These are phyloP conservation scores for Neoascia interrupta DNA, from an alignment of 2,888 invertebrate species.

Conservation along the genomic window DNA sequence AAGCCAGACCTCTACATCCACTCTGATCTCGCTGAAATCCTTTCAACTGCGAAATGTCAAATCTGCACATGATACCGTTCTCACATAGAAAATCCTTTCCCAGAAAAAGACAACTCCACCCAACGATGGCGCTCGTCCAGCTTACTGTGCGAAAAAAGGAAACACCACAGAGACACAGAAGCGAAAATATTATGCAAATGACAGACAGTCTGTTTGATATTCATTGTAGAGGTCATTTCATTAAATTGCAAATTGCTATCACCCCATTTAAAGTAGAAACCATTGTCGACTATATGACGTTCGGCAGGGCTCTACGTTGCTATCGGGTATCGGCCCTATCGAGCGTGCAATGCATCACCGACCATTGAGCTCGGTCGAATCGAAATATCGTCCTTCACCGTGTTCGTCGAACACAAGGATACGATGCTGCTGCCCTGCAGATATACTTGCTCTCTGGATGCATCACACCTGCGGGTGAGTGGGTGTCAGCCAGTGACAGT, in stretches of 20 bases:
- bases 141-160: background rate
- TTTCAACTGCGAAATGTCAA: constrained; percentile 49
- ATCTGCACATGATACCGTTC: constrained; percentile 41
- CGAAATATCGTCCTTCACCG: background rate
- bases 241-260: constrained; percentile 70
- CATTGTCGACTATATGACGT: too few species aligned
- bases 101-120: background rate
- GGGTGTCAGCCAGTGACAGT: too few species aligned
- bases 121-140: background rate
- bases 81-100: background rate
- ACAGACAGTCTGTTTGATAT: constrained; percentile 67
- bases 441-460: background rate
- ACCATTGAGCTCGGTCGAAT: background rate
- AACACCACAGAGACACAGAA: background rate
- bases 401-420: background rate
- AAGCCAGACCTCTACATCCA: too few species aligned
- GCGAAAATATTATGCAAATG: constrained; percentile 67
- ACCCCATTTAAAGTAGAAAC: constrained; percentile 21
- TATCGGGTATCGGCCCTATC: background rate
- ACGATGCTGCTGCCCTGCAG: constrained; percentile 1
- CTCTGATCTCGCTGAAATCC: too few species aligned
- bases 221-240: constrained; percentile 68
- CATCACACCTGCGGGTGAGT: too few species aligned
- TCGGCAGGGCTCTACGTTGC: background rate
- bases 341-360: constrained; percentile 5